phyloP scores from a whole-genome alignment of 2,797 vertebrate genomes.

The Botia almorhae region DNA sequence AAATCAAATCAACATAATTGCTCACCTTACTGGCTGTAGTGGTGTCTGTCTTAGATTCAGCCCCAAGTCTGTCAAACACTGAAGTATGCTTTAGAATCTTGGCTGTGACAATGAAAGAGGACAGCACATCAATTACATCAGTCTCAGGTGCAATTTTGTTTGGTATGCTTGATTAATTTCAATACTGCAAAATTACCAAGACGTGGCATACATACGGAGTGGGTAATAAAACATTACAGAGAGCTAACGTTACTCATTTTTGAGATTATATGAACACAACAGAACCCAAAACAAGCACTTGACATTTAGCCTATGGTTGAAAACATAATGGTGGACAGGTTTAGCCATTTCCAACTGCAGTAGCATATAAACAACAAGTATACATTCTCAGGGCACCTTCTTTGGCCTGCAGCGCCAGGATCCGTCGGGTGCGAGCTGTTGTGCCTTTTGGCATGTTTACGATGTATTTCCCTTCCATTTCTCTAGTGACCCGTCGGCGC shows the following conservation, averaged over 20 bases:
- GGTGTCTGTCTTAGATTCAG: conserved; percentile 83
- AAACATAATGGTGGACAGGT: too few relatives aligned
- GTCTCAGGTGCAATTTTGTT: not conserved
- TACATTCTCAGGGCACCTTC: conserved; percentile 76
- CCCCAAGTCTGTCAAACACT: conserved; percentile 90
- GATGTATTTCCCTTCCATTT: conserved; percentile 97
- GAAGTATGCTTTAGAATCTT: conserved; percentile 85
- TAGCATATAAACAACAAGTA: not conserved
- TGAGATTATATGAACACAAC: too few relatives aligned
- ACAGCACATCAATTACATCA: not conserved
- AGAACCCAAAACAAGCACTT: too few relatives aligned
- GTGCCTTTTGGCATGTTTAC: conserved; percentile 97
- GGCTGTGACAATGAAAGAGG: conserved; percentile 46
- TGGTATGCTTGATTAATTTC: not conserved
- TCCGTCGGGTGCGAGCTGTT: conserved; percentile 88
- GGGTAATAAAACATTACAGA: too few relatives aligned
- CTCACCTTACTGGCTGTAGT: conserved; percentile 81
- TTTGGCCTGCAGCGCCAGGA: conserved; percentile 90
- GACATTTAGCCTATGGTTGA: too few relatives aligned
- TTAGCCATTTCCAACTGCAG: not conserved
- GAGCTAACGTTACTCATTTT: not conserved
- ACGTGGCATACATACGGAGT: too few relatives aligned
- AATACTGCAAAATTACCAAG: too few relatives aligned
- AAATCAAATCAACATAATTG: not conserved
- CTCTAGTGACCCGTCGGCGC: conserved; percentile 88